A percentile compares a stretch with the other conserved stretches of the same genome.
Evolutionary conservation across 2,797 vertebrate genomes (phyloP).

Genomic region (Rhynchotus rufescens): DNA sequence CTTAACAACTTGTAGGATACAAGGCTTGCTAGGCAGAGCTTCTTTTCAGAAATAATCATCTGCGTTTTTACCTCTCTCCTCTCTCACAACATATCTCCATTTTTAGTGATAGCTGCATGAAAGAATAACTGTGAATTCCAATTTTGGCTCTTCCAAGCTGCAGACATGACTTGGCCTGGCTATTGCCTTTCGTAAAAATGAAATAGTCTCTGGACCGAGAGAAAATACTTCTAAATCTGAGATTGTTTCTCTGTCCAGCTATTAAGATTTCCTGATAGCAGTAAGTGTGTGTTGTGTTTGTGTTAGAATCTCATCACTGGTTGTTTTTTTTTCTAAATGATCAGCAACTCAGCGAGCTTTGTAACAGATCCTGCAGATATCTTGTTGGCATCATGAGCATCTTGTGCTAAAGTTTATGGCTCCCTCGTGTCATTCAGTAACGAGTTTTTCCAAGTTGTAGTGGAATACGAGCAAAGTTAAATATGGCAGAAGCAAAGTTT

Average conservation of each 20-base stretch:
- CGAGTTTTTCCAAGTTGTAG: conserved; percentile 1
- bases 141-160: background rate
- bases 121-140: background rate
- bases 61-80: background rate
- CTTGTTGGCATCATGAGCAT: background rate
- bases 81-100: background rate
- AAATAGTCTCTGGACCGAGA: background rate
- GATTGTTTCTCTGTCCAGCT: background rate
- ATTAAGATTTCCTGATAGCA: background rate
- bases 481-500: background rate
- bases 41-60: background rate
- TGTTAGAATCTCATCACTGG: background rate
- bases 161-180: background rate
- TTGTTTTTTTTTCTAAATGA: background rate
- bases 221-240: background rate
- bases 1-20: too few species aligned
- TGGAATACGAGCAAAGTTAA: conserved; percentile 10
- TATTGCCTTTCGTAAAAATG: background rate
- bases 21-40: background rate
- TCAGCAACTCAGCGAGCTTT: background rate
- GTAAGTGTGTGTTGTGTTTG: background rate
- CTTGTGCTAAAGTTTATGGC: background rate
- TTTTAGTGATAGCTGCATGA: background rate
- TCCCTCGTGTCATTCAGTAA: background rate
- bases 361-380: background rate